Evolutionary conservation across 2,113 vertebrate species (phyloP), one percentile per base, ranked within the genome.

Genomic region (Sturnus vulgaris): DNA sequence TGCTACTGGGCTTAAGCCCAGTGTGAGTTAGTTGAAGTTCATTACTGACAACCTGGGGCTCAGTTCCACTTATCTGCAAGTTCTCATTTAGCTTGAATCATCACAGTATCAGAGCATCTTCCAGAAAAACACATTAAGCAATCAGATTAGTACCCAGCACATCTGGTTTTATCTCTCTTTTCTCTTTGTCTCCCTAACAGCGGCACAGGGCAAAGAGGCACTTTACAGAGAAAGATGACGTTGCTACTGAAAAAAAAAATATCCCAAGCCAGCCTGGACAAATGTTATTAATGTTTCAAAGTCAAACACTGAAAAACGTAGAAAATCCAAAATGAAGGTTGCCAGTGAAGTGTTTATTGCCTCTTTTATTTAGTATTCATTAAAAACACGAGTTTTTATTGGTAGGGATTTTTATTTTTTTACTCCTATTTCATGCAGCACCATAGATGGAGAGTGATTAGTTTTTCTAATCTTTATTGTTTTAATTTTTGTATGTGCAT

Each of bases 31-130:
- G 84, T 24, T 94, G 94, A 95, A 95, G 94, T 95, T 92, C 91
- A 95, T 96, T 95, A 95, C 75, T 82, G 90, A 94, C 87, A 95
- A 94, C 93, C 93, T 83, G 79, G 81, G 93, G 93, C 95, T 95
- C 63, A 65, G 46, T 90, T 95, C 90, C 92, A 94, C 56, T 95
- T 95, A 92, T 96, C 92, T 95, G 85, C 78, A 86, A 95, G 52
- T 94, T 91, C 90, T 95, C 92, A 90, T 93, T 95, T 95, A 96
- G 68, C 52, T 80, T 59, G 55, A 88, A 94, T 86, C 79, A 75
- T 78, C 84, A 59, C 79, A 56, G 56, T 82, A 96, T 95, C 78
- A 56, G 55, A 90, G 47, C 31, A 85, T 90, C 87, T 94, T 94
- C 82, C 66, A 91, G 86, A 94, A 78, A 90, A 83, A 50, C 65